Evolutionary conservation across 2,113 vertebrate genomes (phyloP).

Genomic region (Malurus alboscapulatus): DNA sequence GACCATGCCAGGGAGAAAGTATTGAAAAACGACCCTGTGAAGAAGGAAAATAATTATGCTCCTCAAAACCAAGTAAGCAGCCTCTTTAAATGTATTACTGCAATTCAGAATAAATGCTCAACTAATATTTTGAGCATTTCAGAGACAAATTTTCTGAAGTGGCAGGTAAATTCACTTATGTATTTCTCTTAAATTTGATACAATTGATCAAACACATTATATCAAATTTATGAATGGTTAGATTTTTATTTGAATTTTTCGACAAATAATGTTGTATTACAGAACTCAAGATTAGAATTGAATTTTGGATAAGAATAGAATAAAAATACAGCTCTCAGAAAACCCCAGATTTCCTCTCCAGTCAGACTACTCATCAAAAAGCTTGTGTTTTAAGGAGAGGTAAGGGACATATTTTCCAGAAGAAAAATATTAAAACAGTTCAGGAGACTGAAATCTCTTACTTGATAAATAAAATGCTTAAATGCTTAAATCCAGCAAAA

Average conservation of each 20-base stretch:
- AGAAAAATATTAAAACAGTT: background rate
- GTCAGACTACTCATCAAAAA: background rate
- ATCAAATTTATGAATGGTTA: background rate
- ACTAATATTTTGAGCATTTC: background rate
- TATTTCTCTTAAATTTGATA: background rate
- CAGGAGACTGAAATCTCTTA: background rate
- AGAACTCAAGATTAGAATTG: background rate
- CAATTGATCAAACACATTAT: background rate
- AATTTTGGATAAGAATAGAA: background rate
- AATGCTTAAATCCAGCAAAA: background rate
- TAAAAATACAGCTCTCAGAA: background rate
- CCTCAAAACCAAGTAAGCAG: background rate
- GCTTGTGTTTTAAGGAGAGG: background rate
- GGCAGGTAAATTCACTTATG: rapidly evolving
- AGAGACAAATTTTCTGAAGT: background rate
- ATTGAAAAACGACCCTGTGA: conserved; percentile 63
- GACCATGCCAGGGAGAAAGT: conserved; percentile 71
- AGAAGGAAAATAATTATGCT: background rate
- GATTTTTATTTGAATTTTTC: background rate
- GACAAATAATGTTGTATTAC: background rate
- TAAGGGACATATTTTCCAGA: background rate
- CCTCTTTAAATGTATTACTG: background rate
- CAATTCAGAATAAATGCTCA: background rate
- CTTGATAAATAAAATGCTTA: background rate
- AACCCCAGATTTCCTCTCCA: background rate